A percentile compares a stretch with the other conserved stretches of the same genome.
These are phyloP conservation scores for Camponotus floridanus DNA, from an alignment of 1,140 invertebrate genomes.

Conservation along the genomic window DNA sequence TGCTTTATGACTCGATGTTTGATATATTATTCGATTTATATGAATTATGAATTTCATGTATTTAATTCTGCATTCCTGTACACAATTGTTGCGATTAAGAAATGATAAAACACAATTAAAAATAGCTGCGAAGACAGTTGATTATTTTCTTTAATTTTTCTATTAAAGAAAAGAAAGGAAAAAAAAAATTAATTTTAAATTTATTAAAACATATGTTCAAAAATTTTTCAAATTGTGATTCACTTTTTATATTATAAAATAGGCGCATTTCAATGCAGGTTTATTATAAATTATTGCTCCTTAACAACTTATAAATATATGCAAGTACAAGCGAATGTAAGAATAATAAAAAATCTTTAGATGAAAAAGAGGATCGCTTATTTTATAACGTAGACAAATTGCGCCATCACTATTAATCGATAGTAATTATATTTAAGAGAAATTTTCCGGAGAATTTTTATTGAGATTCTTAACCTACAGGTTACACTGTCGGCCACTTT, in stretches of 20 bases:
- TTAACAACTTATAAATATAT: background rate
- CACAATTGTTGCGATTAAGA: background rate
- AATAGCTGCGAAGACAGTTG: background rate
- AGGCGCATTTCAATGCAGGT: background rate
- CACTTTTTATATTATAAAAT: background rate
- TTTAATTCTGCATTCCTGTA: background rate
- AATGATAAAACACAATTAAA: background rate
- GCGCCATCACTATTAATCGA: constrained; percentile 65
- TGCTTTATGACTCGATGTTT: background rate
- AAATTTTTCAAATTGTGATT: background rate
- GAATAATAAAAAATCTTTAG: background rate
- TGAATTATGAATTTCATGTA: background rate
- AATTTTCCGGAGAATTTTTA: constrained; percentile 67
- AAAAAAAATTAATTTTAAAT: background rate
- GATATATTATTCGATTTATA: constrained; percentile 5
- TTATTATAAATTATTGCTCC: background rate
- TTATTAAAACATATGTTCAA: background rate
- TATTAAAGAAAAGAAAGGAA: background rate
- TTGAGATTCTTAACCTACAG: constrained; percentile 68
- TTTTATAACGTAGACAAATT: background rate
- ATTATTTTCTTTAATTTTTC: background rate
- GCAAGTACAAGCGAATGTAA: background rate
- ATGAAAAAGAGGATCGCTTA: background rate
- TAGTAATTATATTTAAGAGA: constrained; percentile 74
- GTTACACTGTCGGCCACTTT: constrained; percentile 54